A percentile compares a stretch with the other conserved stretches of the same genome.
These are phyloP conservation scores for Temnothorax rugatulus DNA, from an alignment of 2,888 invertebrate species.

Conservation along the genomic window DNA sequence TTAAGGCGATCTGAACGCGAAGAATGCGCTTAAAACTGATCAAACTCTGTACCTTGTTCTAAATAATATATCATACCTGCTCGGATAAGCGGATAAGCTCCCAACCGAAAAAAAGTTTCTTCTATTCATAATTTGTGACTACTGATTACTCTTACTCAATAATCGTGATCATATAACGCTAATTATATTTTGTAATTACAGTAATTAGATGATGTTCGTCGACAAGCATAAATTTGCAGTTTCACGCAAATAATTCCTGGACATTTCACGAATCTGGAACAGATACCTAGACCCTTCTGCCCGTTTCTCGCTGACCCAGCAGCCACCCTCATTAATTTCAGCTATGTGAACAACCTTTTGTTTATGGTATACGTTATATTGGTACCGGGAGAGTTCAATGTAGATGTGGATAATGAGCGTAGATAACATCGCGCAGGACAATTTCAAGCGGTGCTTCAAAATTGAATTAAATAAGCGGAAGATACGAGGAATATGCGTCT, in stretches of 20 bases:
- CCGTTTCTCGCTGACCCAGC: not conserved
- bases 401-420: not conserved
- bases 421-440: not conserved
- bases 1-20: not conserved
- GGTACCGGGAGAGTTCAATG: not conserved
- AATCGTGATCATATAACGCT: not conserved
- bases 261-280: not conserved
- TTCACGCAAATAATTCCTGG: not conserved
- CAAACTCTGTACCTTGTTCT: not conserved
- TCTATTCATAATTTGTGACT: too few relatives aligned
- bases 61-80: slow-evolving; percentile 6
- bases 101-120: not conserved
- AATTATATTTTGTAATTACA: not conserved
- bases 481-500: too few relatives aligned
- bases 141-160: not conserved
- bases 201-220: not conserved
- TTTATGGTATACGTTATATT: not conserved
- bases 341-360: slow-evolving; percentile 6
- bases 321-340: slow-evolving; percentile 7
- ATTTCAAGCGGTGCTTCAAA: not conserved
- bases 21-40: not conserved
- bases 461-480: slow-evolving; percentile 12
- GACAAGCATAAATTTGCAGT: not conserved
- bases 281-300: not conserved
- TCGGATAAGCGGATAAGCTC: not conserved